phyloP scores from a whole-genome alignment of 1,140 invertebrate species.

The Drosophila auraria region DNA sequence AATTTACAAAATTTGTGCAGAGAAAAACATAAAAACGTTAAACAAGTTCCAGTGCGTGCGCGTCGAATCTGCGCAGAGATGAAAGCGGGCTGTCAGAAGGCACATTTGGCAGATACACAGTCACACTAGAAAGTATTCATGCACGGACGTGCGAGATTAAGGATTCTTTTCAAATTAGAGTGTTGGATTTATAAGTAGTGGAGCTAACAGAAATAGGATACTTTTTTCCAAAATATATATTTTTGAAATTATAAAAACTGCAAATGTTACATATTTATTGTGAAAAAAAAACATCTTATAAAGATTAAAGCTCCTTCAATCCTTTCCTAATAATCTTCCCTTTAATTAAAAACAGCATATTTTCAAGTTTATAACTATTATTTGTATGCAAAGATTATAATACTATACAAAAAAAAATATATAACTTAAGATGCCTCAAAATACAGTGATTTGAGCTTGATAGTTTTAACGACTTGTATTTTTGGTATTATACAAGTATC shows the following conservation, averaged over 20 bases:
- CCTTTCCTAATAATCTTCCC: too few relatives aligned
- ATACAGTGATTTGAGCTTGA: too few relatives aligned
- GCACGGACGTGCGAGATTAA: slow-evolving; percentile 3
- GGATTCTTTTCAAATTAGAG: too few relatives aligned
- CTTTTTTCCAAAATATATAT: not conserved
- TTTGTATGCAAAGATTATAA: not conserved
- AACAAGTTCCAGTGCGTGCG: slow-evolving; percentile 51
- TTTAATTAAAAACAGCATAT: not conserved
- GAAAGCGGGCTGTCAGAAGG: slow-evolving; percentile 38
- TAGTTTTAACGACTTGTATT: not conserved
- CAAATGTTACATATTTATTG: not conserved
- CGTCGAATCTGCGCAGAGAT: slow-evolving; percentile 45
- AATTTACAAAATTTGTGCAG: slow-evolving; percentile 53
- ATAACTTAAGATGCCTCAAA: too few relatives aligned
- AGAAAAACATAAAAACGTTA: slow-evolving; percentile 65
- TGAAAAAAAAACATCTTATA: not conserved
- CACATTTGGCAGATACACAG: slow-evolving; percentile 34
- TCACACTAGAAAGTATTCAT: slow-evolving; percentile 19
- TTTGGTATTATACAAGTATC: not conserved
- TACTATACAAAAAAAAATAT: not conserved
- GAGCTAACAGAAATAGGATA: not conserved
- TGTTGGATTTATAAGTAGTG: not conserved
- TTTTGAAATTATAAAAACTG: not conserved
- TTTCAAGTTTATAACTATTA: not conserved
- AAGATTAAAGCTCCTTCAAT: not conserved